Conservation (phyloP, 1,140 invertebrate genomes). For the Trichonephila clavipes region DNA sequence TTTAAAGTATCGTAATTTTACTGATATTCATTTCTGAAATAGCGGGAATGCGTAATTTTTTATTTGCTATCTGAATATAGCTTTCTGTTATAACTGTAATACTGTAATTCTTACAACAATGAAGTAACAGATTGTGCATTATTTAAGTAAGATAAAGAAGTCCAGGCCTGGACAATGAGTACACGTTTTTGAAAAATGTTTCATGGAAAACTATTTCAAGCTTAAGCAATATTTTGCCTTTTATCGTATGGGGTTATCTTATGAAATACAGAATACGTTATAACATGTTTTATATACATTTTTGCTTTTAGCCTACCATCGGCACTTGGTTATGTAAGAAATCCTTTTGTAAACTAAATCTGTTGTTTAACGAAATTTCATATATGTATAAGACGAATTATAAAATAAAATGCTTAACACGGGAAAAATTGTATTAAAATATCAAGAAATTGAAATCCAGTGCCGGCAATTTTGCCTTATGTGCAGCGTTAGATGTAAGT, state of each 20-base stretch:
- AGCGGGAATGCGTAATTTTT: too few species aligned
- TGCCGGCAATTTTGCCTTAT: slow-evolving; percentile 1
- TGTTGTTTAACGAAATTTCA: background rate
- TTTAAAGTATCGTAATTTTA: too few species aligned
- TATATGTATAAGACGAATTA: background rate
- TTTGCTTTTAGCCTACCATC: background rate
- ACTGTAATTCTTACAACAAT: too few species aligned
- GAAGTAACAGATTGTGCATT: too few species aligned
- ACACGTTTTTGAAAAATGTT: background rate
- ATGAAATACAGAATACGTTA: too few species aligned
- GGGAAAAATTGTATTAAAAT: background rate
- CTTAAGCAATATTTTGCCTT: background rate
- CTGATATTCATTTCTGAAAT: too few species aligned
- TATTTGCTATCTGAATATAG: too few species aligned
- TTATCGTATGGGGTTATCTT: too few species aligned
- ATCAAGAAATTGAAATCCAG: background rate
- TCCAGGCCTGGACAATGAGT: background rate
- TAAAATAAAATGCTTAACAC: background rate
- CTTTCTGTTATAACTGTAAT: too few species aligned
- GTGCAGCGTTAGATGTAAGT: background rate
- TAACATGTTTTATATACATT: background rate
- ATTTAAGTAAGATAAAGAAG: background rate
- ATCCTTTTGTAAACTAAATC: background rate
- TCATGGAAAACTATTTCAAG: background rate
- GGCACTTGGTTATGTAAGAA: slow-evolving; percentile 2